Evolutionary conservation across 1,140 invertebrate species (phyloP).

Genomic region (Drosophila orena): DNA sequence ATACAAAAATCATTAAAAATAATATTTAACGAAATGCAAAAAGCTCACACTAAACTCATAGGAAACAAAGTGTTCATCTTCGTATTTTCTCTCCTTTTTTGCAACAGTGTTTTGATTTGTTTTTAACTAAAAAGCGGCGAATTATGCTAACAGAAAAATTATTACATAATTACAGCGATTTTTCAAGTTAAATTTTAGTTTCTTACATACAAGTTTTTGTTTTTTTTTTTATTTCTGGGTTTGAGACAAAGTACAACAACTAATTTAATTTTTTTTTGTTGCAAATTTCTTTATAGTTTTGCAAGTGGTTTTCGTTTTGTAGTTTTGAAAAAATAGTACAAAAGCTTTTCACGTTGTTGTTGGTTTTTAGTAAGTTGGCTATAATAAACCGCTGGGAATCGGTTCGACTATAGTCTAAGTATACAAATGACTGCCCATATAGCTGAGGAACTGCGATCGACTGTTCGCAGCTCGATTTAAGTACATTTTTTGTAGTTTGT

Average conservation of each 20-base stretch:
- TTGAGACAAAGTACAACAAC: conserved; percentile 84
- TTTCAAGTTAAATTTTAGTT: conserved; percentile 50
- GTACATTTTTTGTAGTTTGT: conserved; percentile 59
- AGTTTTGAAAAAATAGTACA: conserved; percentile 82
- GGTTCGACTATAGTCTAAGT: conserved; percentile 67
- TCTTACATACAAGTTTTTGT: conserved; percentile 48
- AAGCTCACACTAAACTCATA: conserved; percentile 71
- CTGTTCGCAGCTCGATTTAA: conserved; percentile 60
- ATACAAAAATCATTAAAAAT: conserved; percentile 68
- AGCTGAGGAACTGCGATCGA: conserved; percentile 72
- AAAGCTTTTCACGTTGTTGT: conserved; percentile 76
- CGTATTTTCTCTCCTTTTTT: conserved; percentile 41
- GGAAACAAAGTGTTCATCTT: conserved; percentile 62
- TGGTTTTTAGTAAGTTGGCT: conserved; percentile 59
- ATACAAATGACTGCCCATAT: conserved; percentile 84
- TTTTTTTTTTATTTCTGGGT: conserved; percentile 41
- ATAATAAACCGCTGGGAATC: conserved; percentile 59
- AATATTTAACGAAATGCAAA: conserved; percentile 76
- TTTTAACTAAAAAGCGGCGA: conserved; percentile 76
- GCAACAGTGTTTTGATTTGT: conserved; percentile 46
- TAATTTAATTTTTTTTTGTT: conserved; percentile 58
- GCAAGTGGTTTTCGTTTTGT: conserved; percentile 55
- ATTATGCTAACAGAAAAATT: conserved; percentile 76
- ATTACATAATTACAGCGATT: conserved; percentile 72
- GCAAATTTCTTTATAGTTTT: conserved; percentile 43